A percentile compares a stretch with the other conserved stretches of the same genome.
Evolutionary conservation across 2,113 vertebrate species (phyloP).

Genomic region (Coturnix japonica): DNA sequence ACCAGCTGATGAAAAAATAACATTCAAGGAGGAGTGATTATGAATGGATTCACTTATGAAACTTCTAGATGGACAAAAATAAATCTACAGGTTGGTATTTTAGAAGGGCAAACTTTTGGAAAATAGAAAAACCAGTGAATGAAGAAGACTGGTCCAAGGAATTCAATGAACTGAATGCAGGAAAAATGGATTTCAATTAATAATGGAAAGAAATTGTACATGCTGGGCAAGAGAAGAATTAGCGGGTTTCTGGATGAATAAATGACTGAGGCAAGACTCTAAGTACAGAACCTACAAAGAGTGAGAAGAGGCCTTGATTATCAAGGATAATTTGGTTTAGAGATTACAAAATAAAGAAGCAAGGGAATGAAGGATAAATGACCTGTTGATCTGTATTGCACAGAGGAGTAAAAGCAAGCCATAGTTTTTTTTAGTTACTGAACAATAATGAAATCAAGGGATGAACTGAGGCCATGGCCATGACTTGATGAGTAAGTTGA

Average conservation of each 20-base stretch:
- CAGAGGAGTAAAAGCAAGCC: background rate
- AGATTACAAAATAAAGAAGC: background rate
- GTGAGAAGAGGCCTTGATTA: background rate
- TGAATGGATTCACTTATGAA: background rate
- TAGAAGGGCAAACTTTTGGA: background rate
- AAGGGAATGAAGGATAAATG: background rate
- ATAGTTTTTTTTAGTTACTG: background rate
- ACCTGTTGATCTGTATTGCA: background rate
- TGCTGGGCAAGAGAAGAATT: background rate
- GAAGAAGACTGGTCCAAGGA: background rate
- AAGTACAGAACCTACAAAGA: background rate
- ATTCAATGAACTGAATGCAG: background rate
- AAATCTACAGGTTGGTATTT: background rate
- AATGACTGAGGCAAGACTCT: background rate
- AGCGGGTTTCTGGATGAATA: background rate
- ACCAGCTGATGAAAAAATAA: constrained; percentile 1
- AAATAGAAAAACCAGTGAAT: background rate
- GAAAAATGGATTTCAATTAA: background rate
- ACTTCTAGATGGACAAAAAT: constrained; percentile 8
- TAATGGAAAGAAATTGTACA: background rate
- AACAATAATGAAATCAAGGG: background rate
- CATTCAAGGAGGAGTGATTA: background rate
- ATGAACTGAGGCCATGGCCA: background rate
- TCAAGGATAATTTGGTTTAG: background rate
- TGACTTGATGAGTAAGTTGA: background rate